Evolutionary conservation across 2,888 invertebrate genomes (phyloP).

Genomic region (Hecatera dysodea): DNA sequence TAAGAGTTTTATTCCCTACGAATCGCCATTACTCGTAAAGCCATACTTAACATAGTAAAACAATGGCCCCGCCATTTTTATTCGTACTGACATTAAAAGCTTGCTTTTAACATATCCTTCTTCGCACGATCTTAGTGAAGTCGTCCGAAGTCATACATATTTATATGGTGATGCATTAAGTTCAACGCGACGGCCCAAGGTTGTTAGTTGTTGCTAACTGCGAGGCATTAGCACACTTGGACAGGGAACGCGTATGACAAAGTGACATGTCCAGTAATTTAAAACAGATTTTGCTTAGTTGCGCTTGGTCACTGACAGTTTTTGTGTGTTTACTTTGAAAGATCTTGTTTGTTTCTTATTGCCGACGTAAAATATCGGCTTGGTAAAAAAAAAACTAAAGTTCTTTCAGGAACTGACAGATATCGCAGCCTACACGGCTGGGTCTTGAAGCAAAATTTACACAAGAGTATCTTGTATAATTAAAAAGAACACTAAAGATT

Average conservation of each 20-base stretch:
- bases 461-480: background rate
- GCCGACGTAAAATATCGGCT: background rate
- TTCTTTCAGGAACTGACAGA: background rate
- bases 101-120: constrained; percentile 49
- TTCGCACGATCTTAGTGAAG: constrained; percentile 64
- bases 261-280: constrained; percentile 55
- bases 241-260: constrained; percentile 18
- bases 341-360: constrained; percentile 18
- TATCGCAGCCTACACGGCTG: background rate
- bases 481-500: background rate
- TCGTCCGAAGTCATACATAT: constrained; percentile 70
- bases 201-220: constrained; percentile 64
- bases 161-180: constrained; percentile 67
- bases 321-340: constrained; percentile 41
- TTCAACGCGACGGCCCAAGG: constrained; percentile 74
- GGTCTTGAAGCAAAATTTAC: background rate
- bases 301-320: constrained; percentile 30
- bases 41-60: constrained; percentile 33
- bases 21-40: constrained; percentile 8
- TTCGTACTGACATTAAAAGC: constrained; percentile 57
- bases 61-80: constrained; percentile 50
- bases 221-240: constrained; percentile 55
- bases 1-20: background rate
- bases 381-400: background rate
- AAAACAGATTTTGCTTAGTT: constrained; percentile 60